A percentile compares a stretch with the other conserved stretches of the same genome.
Conservation (phyloP, 2,888 invertebrate genomes). For the Drosophila maculinotata region DNA sequence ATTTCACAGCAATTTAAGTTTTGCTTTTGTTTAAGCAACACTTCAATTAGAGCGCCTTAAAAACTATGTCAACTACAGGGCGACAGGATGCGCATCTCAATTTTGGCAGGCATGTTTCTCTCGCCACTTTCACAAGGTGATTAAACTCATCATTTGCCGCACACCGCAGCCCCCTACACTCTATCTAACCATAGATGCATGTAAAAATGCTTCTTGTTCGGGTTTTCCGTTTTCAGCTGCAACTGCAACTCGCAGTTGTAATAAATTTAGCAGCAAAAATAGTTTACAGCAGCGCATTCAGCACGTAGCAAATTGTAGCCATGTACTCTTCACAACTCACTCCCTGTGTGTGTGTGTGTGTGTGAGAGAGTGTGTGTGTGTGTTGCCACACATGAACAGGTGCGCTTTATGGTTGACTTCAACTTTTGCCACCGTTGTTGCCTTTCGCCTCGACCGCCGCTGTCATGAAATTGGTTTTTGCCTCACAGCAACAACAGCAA, state of each 20-base stretch:
- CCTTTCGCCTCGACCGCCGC: slow-evolving; percentile 31
- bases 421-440: slow-evolving; percentile 55
- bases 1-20: slow-evolving; percentile 79
- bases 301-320: slow-evolving; percentile 75
- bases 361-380: slow-evolving; percentile 16
- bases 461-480: slow-evolving; percentile 62
- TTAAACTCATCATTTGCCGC: slow-evolving; percentile 72
- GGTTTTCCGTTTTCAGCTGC: slow-evolving; percentile 25
- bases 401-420: slow-evolving; percentile 73
- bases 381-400: slow-evolving; percentile 61
- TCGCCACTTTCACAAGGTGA: slow-evolving; percentile 69
- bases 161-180: too few relatives aligned
- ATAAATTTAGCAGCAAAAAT: slow-evolving; percentile 67
- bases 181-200: slow-evolving; percentile 7
- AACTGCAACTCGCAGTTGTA: slow-evolving; percentile 37
- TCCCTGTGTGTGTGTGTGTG: slow-evolving; percentile 5
- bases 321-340: slow-evolving; percentile 34
- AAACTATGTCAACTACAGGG: slow-evolving; percentile 76
- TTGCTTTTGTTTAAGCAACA: slow-evolving; percentile 81
- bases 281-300: slow-evolving; percentile 67
- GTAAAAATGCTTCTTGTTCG: slow-evolving; percentile 30
- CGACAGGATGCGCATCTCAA: slow-evolving; percentile 57
- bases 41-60: slow-evolving; percentile 75
- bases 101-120: slow-evolving; percentile 47
- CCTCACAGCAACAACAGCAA: slow-evolving; percentile 26